Evolutionary conservation across 2,797 vertebrate species (phyloP), one percentile per base, ranked within the genome.

Genomic region (Carapus acus): DNA sequence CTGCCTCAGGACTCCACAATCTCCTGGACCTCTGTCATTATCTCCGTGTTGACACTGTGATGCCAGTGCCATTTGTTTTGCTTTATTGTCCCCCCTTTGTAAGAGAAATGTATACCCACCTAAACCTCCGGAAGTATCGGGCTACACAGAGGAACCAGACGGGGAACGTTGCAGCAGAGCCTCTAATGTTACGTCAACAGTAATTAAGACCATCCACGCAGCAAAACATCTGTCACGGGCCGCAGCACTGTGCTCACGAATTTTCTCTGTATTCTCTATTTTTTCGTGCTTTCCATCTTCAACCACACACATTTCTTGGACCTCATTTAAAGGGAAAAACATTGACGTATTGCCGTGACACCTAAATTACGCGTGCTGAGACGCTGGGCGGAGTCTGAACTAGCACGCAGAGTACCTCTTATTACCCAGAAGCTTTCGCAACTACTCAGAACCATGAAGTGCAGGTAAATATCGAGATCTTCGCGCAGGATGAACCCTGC

Each of bases 191-290:
- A 60, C 71, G 58, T 68, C 43, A 69, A 27, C 60, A 39, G 43
- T 79, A 76, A 83, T 83, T 55, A 76, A 73, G 49, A 51, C 62
- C 64, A 69, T 73, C 39, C 66, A 50, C 46, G 34, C 42, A 31
- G 47, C 52, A 63, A 44, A 71, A 70, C 51, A 76, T 80, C 65
- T 74, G 67, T 67, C 55, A 42, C 18, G 42, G 59, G 73, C 62
- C 56, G 51, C 40, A 61, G 47, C 54, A 17, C 38, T 50, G 20
- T 38, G 58, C 58, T 65, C 22, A 54, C 46, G n/a, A n/a, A n/a
- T n/a, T 40, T 31, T 27, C 27, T 1, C 0, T 45, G 15, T 18
- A 33, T 33, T 33, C 31, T 33, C 14, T 9, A 3, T 11, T 11
- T 31, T 34, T 44, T 7, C 2, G 14, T 15, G 39, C 22, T 23